Conservation (phyloP, 2,797 vertebrate species). For the Acropternis orthonyx region DNA sequence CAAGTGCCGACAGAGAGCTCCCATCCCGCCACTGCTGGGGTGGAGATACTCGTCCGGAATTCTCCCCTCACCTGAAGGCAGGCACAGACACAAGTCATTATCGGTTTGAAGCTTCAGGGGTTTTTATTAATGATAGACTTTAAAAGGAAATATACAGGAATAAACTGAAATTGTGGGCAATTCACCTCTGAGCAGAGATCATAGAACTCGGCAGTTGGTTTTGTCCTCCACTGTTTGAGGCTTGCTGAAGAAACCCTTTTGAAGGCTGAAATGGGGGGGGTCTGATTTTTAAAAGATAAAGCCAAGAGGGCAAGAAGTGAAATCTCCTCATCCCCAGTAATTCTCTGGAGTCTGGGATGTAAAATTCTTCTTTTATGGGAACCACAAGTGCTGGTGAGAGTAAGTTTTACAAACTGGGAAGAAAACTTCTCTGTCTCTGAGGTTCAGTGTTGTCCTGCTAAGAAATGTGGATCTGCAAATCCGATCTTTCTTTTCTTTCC, state of each 20-base stretch:
- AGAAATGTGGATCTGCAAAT: neutral
- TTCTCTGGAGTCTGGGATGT: neutral
- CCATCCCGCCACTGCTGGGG: neutral
- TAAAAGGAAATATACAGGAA: neutral
- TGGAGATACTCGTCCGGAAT: neutral
- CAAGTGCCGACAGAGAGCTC: neutral
- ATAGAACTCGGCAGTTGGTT: neutral
- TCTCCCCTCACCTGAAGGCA: neutral
- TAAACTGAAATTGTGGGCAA: neutral
- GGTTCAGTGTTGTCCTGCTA: neutral
- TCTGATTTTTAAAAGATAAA: too few species aligned
- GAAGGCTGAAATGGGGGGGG: neutral
- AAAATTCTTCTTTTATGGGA: neutral
- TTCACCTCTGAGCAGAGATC: neutral
- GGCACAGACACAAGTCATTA: neutral
- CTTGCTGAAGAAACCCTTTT: neutral
- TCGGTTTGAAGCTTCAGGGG: neutral
- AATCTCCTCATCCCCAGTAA: neutral
- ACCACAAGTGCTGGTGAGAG: conserved; percentile 8
- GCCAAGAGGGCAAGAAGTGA: neutral
- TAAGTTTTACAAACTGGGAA: neutral
- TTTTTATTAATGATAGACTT: neutral
- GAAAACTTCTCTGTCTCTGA: conserved; percentile 12
- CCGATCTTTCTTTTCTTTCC: conserved; percentile 25
- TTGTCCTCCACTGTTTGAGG: neutral